These are phyloP conservation scores for Asobara japonica DNA, from an alignment of 1,140 invertebrate species.

Conservation along the genomic window DNA sequence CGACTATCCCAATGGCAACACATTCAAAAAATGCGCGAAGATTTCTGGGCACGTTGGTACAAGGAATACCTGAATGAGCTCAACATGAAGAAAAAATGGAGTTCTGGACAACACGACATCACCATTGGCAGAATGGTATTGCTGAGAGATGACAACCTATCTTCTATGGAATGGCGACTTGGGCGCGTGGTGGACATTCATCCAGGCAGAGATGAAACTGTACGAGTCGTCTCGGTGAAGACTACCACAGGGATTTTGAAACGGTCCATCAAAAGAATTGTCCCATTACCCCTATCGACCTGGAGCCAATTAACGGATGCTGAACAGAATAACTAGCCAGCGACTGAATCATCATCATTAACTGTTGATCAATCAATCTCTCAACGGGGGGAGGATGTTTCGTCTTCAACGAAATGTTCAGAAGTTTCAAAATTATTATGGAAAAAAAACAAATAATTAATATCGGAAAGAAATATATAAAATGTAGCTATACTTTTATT, in stretches of 20 bases:
- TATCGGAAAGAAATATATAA: too few relatives aligned
- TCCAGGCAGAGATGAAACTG: background rate
- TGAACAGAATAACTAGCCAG: background rate
- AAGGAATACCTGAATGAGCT: background rate
- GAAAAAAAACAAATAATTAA: too few relatives aligned
- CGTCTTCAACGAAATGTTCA: background rate
- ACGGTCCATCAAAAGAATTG: background rate
- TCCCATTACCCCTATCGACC: background rate
- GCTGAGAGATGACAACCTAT: background rate
- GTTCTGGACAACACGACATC: background rate
- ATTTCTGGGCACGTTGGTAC: background rate
- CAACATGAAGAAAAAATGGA: background rate
- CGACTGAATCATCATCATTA: background rate
- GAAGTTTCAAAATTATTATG: too few relatives aligned
- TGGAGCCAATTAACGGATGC: background rate
- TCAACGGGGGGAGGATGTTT: background rate
- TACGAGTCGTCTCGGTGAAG: background rate
- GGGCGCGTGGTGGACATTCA: background rate
- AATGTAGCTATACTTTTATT: too few relatives aligned
- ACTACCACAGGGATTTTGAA: background rate
- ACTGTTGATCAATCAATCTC: background rate
- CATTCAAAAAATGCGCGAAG: background rate
- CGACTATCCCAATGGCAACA: background rate
- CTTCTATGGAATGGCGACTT: background rate
- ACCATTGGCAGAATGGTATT: background rate